Percentiles rank a stretch among this genome's conserved stretches.
Evolutionary conservation across 2,797 vertebrate genomes (phyloP).

Genomic region (Passerculus sandwichensis): DNA sequence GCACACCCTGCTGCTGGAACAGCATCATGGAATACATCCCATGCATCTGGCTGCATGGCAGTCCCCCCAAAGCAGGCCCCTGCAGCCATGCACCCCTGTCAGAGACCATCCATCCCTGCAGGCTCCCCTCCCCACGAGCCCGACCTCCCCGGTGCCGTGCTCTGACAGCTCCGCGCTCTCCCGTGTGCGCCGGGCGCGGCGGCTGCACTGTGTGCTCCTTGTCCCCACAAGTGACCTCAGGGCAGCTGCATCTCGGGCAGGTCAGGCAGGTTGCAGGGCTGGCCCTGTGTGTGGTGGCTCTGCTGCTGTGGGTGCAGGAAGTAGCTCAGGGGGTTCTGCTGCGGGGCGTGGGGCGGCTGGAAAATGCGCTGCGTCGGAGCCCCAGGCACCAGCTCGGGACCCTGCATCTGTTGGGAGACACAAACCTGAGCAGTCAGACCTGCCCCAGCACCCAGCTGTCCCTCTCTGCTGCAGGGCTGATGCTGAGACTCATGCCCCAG

Average conservation of each 20-base stretch:
- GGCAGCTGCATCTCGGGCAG: slow-evolving; percentile 85
- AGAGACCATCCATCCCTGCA: background rate
- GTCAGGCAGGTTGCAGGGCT: slow-evolving; percentile 81
- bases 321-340: slow-evolving; percentile 81
- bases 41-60: background rate
- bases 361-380: slow-evolving; percentile 75
- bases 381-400: slow-evolving; percentile 75
- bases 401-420: slow-evolving; percentile 78
- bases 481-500: background rate
- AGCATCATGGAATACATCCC: background rate
- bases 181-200: accelerated
- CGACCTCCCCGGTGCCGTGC: accelerated
- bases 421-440: background rate
- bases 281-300: slow-evolving; percentile 80
- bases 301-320: slow-evolving; percentile 81
- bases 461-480: background rate
- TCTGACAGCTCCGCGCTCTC: accelerated
- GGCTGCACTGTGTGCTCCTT: background rate
- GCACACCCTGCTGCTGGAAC: background rate
- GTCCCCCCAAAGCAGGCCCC: background rate
- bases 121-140: background rate
- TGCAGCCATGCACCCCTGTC: accelerated
- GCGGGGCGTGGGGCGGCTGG: slow-evolving; percentile 76
- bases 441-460: accelerated
- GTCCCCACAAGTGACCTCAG: slow-evolving; percentile 62